Evolutionary conservation across 1,140 invertebrate genomes (phyloP).

Genomic region (Limonius californicus): DNA sequence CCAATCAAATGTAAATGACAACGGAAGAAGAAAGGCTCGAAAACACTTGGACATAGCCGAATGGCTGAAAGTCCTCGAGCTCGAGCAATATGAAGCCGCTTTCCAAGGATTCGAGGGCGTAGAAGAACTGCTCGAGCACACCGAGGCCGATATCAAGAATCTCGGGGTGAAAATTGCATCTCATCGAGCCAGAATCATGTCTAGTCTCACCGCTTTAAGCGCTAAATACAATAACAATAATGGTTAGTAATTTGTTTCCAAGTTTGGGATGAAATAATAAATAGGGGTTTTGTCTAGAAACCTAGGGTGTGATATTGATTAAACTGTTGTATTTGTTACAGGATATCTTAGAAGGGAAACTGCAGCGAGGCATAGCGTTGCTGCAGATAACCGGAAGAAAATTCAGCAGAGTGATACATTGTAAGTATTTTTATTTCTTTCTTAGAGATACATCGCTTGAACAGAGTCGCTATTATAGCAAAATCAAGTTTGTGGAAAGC

Average conservation of each 20-base stretch:
- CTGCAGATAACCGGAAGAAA: conserved; percentile 15
- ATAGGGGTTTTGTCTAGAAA: too few species aligned
- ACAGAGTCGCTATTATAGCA: neutral
- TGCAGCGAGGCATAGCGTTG: conserved; percentile 18
- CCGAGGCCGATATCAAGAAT: conserved; percentile 57
- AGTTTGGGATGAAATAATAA: neutral
- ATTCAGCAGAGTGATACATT: conserved; percentile 17
- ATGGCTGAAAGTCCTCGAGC: conserved; percentile 49
- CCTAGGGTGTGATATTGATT: neutral
- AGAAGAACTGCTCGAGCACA: conserved; percentile 56
- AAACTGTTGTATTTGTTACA: neutral
- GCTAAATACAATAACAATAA: conserved; percentile 52
- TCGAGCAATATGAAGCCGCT: conserved; percentile 46
- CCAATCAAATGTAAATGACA: conserved; percentile 1
- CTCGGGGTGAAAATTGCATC: conserved; percentile 59
- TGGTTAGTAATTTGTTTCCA: neutral
- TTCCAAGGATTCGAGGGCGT: conserved; percentile 52
- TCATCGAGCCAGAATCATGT: conserved; percentile 59
- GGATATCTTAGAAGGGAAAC: neutral
- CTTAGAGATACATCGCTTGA: neutral
- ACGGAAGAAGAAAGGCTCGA: conserved; percentile 18
- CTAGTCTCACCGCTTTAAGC: conserved; percentile 58
- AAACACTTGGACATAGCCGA: conserved; percentile 47
- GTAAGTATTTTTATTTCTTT: conserved; percentile 15
- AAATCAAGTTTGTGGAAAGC: neutral